Evolutionary conservation across 2,113 vertebrate genomes (phyloP).

Genomic region (Ploceus nigricollis): DNA sequence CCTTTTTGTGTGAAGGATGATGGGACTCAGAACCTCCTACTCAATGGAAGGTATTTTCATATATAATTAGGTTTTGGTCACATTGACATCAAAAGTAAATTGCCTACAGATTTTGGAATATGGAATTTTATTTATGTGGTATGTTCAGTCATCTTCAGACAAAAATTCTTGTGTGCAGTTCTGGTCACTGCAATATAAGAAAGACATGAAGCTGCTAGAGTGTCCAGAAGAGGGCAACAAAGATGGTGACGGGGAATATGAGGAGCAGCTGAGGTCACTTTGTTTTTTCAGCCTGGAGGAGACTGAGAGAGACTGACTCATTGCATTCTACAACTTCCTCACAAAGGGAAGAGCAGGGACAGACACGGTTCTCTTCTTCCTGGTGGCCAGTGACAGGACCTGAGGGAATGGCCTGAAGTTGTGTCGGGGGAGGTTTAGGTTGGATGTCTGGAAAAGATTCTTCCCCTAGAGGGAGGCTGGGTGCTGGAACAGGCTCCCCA

Average conservation of each 20-base stretch:
- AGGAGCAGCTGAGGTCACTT: neutral
- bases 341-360: neutral
- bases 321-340: neutral
- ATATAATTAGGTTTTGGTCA: neutral
- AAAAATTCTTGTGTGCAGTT: neutral
- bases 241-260: neutral
- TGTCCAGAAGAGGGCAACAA: neutral
- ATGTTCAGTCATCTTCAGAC: neutral
- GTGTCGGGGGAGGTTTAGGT: neutral
- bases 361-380: neutral
- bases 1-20: neutral
- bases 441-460: neutral
- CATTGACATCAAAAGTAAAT: neutral
- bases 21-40: neutral
- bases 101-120: neutral
- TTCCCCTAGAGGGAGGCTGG: rapidly evolving
- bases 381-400: too few relatives aligned
- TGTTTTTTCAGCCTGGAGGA: neutral
- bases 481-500: neutral
- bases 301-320: neutral
- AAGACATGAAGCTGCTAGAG: neutral
- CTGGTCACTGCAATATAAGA: neutral
- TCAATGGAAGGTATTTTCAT: neutral
- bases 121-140: neutral
- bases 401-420: neutral